Evolutionary conservation across 1,140 invertebrate species (phyloP).

Genomic region (Pseudomyrmex pallidus): DNA sequence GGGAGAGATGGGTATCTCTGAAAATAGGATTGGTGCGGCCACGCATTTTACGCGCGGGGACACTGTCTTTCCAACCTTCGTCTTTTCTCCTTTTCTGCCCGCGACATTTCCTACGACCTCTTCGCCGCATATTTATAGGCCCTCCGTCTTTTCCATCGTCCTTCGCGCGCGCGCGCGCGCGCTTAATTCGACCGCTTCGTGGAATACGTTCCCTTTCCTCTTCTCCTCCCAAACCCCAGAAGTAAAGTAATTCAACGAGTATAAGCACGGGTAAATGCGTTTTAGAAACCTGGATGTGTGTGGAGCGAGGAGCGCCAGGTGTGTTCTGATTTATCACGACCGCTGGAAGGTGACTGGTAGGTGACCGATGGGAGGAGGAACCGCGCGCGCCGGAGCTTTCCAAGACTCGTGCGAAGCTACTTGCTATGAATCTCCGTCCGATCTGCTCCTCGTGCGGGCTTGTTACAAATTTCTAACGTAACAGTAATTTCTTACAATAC

Average conservation of each 20-base stretch:
- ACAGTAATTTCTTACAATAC: too few relatives aligned
- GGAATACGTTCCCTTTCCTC: conserved; percentile 69
- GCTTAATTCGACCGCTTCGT: conserved; percentile 72
- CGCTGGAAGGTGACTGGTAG: conserved; percentile 66
- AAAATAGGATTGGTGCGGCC: conserved; percentile 80
- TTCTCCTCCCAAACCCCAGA: conserved; percentile 29
- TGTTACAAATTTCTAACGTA: conserved; percentile 70
- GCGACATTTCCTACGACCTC: conserved; percentile 6
- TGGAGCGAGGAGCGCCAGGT: conserved; percentile 62
- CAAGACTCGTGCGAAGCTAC: conserved; percentile 1
- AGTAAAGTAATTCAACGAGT: conserved; percentile 65
- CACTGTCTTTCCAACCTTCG: conserved; percentile 66
- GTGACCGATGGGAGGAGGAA: not conserved
- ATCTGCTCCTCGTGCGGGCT: conserved; percentile 42
- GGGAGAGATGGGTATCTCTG: conserved; percentile 80
- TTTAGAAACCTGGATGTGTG: conserved; percentile 34
- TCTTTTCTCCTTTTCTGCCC: conserved; percentile 33
- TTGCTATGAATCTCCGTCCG: conserved; percentile 4
- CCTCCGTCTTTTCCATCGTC: conserved; percentile 71
- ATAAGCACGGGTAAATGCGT: conserved; percentile 53
- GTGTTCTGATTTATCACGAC: conserved; percentile 68
- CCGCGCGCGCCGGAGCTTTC: conserved; percentile 1
- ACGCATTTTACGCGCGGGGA: conserved; percentile 76
- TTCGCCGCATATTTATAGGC: conserved; percentile 72
- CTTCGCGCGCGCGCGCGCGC: conserved; percentile 64